Conservation (phyloP, 2,888 invertebrate species). For the Spilarctia lutea region DNA sequence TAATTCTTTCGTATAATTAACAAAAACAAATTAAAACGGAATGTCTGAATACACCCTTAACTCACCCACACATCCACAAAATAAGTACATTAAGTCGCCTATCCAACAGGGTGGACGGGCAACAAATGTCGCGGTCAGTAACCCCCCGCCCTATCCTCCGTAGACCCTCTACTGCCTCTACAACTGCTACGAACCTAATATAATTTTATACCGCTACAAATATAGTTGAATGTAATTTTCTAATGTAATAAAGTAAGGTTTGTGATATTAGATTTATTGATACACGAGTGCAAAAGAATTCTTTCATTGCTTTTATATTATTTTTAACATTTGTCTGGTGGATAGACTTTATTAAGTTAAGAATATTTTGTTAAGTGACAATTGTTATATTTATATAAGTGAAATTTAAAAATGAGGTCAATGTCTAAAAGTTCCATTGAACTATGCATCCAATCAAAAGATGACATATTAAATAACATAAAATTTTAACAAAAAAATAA, state of each 20-base stretch:
- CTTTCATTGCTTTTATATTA: not conserved
- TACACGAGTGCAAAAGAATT: slow-evolving; percentile 10
- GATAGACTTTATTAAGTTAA: not conserved
- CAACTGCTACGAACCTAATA: slow-evolving; percentile 54
- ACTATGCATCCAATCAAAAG: too few species aligned
- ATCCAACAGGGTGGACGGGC: slow-evolving; percentile 71
- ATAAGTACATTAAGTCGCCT: slow-evolving; percentile 62
- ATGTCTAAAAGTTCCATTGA: too few species aligned
- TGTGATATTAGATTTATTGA: slow-evolving; percentile 35
- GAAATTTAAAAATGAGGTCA: not conserved
- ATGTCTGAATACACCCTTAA: slow-evolving; percentile 20
- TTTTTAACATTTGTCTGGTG: not conserved
- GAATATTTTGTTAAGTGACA: not conserved
- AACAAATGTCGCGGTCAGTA: slow-evolving; percentile 85
- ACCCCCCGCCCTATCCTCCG: slow-evolving; percentile 59
- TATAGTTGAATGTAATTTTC: slow-evolving; percentile 50
- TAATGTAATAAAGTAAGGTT: slow-evolving; percentile 39
- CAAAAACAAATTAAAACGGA: slow-evolving; percentile 13
- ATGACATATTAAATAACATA: too few species aligned
- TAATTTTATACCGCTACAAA: slow-evolving; percentile 54
- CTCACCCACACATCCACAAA: slow-evolving; percentile 46
- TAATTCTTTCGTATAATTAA: not conserved
- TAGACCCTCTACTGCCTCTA: slow-evolving; percentile 56
- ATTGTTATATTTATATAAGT: not conserved
- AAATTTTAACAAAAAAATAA: too few species aligned